Conservation (phyloP, 1,140 invertebrate species). For the Apis laboriosa region DNA sequence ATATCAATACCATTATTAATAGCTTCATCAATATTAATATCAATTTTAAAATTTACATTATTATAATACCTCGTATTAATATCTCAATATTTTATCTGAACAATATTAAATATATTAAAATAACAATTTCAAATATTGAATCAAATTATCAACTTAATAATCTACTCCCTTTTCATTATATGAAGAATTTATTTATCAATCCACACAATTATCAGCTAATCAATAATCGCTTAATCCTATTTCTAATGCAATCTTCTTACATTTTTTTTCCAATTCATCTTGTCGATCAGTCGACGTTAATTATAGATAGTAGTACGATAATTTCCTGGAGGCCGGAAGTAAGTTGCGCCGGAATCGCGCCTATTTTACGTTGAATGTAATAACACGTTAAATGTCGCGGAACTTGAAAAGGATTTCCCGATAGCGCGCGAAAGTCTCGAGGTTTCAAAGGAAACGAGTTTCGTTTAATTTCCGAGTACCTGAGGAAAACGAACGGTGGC, state of each 20-base stretch:
- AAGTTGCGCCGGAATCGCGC: not conserved
- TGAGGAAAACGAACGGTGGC: constrained; percentile 2
- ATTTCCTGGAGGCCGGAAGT: not conserved
- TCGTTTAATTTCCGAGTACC: constrained; percentile 50
- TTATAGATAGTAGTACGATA: not conserved
- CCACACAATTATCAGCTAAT: not conserved
- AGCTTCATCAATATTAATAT: no score
- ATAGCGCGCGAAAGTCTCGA: not conserved
- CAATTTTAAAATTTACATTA: no score
- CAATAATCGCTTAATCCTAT: not conserved
- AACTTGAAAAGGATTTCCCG: not conserved
- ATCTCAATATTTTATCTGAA: no score
- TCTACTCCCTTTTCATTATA: not conserved
- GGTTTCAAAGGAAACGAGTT: constrained; percentile 24
- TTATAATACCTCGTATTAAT: no score
- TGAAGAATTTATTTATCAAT: not conserved
- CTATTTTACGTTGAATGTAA: not conserved
- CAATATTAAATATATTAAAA: no score
- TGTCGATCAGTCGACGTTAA: not conserved
- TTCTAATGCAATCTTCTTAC: not conserved
- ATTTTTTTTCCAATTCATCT: not conserved
- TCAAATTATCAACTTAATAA: no score
- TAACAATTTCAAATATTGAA: no score
- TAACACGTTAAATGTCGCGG: constrained; percentile 3
- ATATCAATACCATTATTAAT: no score